Conservation (phyloP, 2,113 vertebrate genomes). For the Craseonycteris thonglongyai region DNA sequence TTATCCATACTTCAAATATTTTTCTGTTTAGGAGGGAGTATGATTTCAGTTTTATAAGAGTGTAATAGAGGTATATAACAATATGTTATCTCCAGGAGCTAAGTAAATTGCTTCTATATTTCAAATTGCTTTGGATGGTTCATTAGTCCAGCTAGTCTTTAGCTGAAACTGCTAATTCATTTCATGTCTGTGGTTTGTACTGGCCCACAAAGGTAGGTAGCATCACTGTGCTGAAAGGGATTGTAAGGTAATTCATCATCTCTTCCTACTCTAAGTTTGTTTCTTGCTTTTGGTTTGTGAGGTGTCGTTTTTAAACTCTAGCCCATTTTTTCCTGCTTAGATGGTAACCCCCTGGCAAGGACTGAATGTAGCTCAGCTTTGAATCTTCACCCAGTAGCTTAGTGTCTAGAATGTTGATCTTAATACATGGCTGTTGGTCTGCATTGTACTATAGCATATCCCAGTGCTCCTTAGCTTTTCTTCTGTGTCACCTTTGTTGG, state of each 20-base stretch:
- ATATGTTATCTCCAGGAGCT: background rate
- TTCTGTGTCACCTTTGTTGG: background rate
- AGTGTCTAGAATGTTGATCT: background rate
- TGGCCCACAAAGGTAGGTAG: background rate
- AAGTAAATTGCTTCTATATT: background rate
- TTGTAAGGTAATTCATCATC: background rate
- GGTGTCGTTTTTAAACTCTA: background rate
- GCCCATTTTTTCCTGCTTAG: background rate
- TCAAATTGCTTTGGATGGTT: background rate
- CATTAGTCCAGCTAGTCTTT: background rate
- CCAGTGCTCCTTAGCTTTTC: background rate
- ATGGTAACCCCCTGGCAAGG: background rate
- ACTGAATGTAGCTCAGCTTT: background rate
- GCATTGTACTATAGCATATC: background rate
- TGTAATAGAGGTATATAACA: background rate
- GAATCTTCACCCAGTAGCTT: background rate
- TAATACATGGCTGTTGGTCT: background rate
- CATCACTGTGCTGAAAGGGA: background rate
- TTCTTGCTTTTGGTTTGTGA: background rate
- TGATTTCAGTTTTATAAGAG: background rate
- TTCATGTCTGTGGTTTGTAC: background rate
- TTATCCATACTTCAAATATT: background rate
- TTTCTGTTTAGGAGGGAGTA: background rate
- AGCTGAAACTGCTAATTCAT: background rate
- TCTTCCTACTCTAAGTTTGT: background rate